Evolutionary conservation across 2,113 vertebrate genomes (phyloP).

Genomic region (Benitochromis conjunctus): DNA sequence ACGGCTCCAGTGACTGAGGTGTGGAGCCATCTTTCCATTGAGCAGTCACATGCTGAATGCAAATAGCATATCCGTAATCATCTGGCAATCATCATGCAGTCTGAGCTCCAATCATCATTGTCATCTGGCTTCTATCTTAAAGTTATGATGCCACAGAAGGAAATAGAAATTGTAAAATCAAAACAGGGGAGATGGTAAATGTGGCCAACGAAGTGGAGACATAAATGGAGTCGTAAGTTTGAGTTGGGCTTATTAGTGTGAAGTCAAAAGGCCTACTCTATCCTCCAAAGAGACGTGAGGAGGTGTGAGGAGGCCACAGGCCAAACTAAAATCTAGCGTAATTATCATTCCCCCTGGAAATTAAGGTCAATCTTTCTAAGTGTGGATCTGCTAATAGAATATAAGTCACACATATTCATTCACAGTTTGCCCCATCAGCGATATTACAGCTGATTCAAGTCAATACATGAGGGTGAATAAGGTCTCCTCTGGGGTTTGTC

Average conservation of each 20-base stretch:
- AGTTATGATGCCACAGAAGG: neutral
- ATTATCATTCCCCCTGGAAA: constrained; percentile 57
- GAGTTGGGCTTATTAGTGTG: neutral
- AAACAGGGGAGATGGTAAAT: neutral
- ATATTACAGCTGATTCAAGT: constrained; percentile 17
- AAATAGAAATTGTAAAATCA: neutral
- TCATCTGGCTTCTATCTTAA: neutral
- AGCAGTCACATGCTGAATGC: constrained; percentile 18
- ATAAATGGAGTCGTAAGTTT: neutral
- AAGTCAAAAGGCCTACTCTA: neutral
- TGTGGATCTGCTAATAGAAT: constrained; percentile 42
- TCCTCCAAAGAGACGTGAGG: neutral
- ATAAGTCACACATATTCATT: constrained; percentile 37
- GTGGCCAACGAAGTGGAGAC: neutral
- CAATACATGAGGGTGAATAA: neutral
- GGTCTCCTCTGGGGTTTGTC: neutral
- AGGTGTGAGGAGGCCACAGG: constrained; percentile 13
- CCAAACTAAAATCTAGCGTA: constrained; percentile 26
- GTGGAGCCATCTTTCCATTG: neutral
- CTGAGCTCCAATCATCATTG: constrained; percentile 9
- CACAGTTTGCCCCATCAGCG: constrained; percentile 22
- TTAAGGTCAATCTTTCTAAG: constrained; percentile 56
- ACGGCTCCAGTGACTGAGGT: constrained; percentile 26
- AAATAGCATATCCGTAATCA: constrained; percentile 25
- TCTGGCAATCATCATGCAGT: constrained; percentile 10